phyloP scores from a whole-genome alignment of 1,140 invertebrate genomes.

The Conus betulinus region DNA sequence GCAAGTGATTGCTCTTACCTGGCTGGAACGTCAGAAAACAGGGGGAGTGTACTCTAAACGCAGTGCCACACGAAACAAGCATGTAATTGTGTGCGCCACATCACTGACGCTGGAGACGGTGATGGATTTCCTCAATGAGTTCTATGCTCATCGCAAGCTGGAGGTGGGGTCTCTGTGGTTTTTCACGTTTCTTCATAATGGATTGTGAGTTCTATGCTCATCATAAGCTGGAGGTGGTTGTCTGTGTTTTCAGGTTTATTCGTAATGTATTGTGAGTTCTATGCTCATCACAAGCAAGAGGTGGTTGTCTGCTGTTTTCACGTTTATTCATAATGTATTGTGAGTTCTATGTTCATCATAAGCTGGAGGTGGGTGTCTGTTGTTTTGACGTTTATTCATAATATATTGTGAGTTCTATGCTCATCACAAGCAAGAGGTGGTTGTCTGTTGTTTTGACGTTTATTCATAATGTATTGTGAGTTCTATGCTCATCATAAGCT shows the following conservation, averaged over 20 bases:
- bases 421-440: too few relatives aligned
- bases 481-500: slow-evolving; percentile 98
- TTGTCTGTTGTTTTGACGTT: too few relatives aligned
- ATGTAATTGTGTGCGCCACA: slow-evolving; percentile 97
- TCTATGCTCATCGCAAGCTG: too few relatives aligned
- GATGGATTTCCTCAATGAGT: slow-evolving; percentile 97
- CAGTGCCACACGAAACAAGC: slow-evolving; percentile 93
- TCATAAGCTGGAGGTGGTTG: slow-evolving; percentile 87
- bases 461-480: slow-evolving; percentile 84
- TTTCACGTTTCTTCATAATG: too few relatives aligned
- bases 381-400: background rate
- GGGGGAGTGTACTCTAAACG: slow-evolving; percentile 94
- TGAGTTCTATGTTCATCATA: slow-evolving; percentile 98
- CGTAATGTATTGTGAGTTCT: too few relatives aligned
- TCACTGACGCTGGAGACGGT: slow-evolving; percentile 96
- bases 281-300: too few relatives aligned
- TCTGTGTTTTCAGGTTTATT: background rate
- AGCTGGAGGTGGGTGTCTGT: slow-evolving; percentile 83
- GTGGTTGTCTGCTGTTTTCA: too few relatives aligned
- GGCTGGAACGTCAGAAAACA: slow-evolving; percentile 82
- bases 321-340: slow-evolving; percentile 79
- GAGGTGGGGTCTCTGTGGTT: too few relatives aligned
- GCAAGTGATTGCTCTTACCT: slow-evolving; percentile 96
- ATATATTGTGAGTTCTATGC: too few relatives aligned
- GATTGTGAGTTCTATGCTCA: slow-evolving; percentile 99